Base-by-base conservation (phyloP, 2,888 invertebrate genomes). In the Oscheius myriophilus region DNA sequence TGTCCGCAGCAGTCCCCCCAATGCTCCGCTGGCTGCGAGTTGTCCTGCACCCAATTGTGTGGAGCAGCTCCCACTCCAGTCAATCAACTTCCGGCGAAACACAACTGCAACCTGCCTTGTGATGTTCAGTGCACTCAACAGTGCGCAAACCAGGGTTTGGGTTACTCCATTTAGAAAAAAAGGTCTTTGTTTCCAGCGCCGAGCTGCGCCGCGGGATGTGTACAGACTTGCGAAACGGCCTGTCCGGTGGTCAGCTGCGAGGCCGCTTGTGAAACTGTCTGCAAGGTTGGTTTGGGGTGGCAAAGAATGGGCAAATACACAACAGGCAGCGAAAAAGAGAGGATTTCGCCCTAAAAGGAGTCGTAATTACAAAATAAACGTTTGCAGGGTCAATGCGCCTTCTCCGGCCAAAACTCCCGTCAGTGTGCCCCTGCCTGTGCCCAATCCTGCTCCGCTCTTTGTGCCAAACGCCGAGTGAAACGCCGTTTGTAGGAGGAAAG, bases 171-270 rank as follows among this genome's bases (percentile, higher is more conserved):
- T n/a, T 18, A 57, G 21, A 52, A n/a, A n/a, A 51, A 52, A 16
- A 18, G n/a, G 21, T 16, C 1, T 6, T 43, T 46, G 49, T 54
- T 54, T 54, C 42, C 65, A 75, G 73, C 71, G 4, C 55, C 75
- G 12, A 57, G 63, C 0, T 77, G 77, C 67, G 73, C 77, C n/a
- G 69, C 72, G 45, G 69, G 70, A 9, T 77, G 77, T 72, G 75
- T 74, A 11, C 63, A 70, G 53, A 67, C 72, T 0, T 77, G 77
- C 41, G 77, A 77, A 45, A 52, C 71, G 12, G 74, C 74, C 49
- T 77, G 77, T 61, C 77, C 77, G n/a, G 67, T 66, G 21, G 76
- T 76, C 43, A 70, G 70, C 45, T 77, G 77, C 61, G 75, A 77
- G 53, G 73, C 69, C 42, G 77, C 77, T 2, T 77, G 77, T 57